Conservation (phyloP, 2,797 vertebrate genomes). For the Ctenopoma multispine region DNA sequence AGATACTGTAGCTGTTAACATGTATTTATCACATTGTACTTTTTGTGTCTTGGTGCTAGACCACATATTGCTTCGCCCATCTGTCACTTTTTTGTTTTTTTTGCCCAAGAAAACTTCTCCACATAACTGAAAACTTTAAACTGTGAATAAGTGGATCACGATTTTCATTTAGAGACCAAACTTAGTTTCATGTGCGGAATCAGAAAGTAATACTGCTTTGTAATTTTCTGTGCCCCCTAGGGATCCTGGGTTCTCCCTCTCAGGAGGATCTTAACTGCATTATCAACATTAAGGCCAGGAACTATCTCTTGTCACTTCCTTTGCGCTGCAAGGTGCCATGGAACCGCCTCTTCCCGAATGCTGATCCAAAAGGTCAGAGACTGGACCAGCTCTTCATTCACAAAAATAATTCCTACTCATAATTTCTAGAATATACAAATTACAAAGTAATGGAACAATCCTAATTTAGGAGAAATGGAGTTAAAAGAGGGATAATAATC, state of each 20-base stretch:
- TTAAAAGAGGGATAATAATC: too few relatives aligned
- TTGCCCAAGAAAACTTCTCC: background rate
- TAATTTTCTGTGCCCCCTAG: conserved; percentile 64
- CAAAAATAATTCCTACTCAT: background rate
- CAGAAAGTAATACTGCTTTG: background rate
- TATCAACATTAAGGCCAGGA: conserved; percentile 93
- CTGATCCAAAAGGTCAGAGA: conserved; percentile 88
- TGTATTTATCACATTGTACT: conserved; percentile 9
- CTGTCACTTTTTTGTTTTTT: background rate
- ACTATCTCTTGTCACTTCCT: conserved; percentile 91
- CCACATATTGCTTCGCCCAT: conserved; percentile 33
- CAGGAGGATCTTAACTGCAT: conserved; percentile 92
- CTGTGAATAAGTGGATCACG: background rate
- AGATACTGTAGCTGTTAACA: conserved; percentile 10
- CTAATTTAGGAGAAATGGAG: too few relatives aligned
- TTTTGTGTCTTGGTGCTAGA: conserved; percentile 31
- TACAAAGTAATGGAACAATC: too few relatives aligned
- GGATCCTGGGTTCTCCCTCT: conserved; percentile 91
- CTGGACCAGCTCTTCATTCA: background rate
- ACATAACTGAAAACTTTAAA: background rate
- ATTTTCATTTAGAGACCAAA: background rate
- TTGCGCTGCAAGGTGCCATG: conserved; percentile 90
- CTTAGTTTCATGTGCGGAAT: background rate
- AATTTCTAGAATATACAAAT: background rate
- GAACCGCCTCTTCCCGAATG: conserved; percentile 89